These are phyloP conservation scores for Fabriciana adippe DNA, from an alignment of 2,888 invertebrate species.

Conservation along the genomic window DNA sequence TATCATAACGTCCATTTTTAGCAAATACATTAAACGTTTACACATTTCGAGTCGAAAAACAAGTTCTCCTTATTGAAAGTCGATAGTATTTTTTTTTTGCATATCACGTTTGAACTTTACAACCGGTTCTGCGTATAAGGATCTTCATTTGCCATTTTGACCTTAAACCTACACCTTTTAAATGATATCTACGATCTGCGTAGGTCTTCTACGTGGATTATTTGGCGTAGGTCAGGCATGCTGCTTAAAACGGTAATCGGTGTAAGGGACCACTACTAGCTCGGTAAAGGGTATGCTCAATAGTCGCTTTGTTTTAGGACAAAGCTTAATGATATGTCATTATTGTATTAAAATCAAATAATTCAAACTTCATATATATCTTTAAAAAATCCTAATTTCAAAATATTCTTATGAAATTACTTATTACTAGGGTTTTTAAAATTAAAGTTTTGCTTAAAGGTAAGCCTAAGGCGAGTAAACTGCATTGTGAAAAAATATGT, in stretches of 20 bases:
- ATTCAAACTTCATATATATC: background rate
- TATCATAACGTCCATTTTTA: constrained; percentile 21
- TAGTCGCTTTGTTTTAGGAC: too few relatives aligned
- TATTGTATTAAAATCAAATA: background rate
- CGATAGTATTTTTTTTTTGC: constrained; percentile 40
- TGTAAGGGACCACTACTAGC: background rate
- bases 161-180: constrained; percentile 42
- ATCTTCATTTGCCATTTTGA: constrained; percentile 40
- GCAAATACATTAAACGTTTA: constrained; percentile 26
- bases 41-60: constrained; percentile 29
- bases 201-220: constrained; percentile 10
- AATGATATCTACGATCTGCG: constrained; percentile 25
- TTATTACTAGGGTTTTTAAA: too few relatives aligned
- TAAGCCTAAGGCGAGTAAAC: too few relatives aligned
- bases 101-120: constrained; percentile 39
- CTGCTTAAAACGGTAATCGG: background rate
- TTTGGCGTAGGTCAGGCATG: constrained; percentile 20
- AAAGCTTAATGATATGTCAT: too few relatives aligned
- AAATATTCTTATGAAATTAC: background rate
- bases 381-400: background rate
- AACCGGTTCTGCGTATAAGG: constrained; percentile 38
- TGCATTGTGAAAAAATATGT: too few relatives aligned
- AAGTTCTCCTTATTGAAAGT: constrained; percentile 35
- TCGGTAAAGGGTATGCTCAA: background rate
- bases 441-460: too few relatives aligned